phyloP scores from a whole-genome alignment of 2,113 vertebrate genomes.

The Haemorhous mexicanus region DNA sequence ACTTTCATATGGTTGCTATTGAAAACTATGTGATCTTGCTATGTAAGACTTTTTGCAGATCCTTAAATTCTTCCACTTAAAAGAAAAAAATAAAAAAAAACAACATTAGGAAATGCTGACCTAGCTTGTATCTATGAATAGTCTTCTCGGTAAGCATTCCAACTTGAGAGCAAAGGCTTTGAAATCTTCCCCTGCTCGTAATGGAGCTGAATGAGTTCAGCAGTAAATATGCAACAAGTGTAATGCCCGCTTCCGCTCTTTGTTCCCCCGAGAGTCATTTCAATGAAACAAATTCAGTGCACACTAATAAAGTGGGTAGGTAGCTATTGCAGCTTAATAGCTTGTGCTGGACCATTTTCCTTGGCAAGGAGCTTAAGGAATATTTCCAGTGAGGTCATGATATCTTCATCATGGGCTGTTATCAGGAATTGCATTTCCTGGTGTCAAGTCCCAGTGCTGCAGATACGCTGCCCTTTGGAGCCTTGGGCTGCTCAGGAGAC shows the following conservation, averaged over 20 bases:
- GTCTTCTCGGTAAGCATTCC: background rate
- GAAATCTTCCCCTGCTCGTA: background rate
- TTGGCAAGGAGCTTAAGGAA: slow-evolving; percentile 28
- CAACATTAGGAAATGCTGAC: background rate
- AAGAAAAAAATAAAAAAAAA: background rate
- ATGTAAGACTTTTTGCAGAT: background rate
- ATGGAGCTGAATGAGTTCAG: slow-evolving; percentile 15
- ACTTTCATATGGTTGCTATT: background rate
- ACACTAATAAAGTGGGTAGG: slow-evolving; percentile 38
- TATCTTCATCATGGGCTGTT: background rate
- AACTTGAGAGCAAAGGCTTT: background rate
- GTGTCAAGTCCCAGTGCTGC: rapidly evolving
- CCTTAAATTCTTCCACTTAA: background rate
- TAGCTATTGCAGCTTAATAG: slow-evolving; percentile 42
- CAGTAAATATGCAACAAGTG: slow-evolving; percentile 50
- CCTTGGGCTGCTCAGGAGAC: background rate
- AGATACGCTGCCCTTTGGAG: background rate
- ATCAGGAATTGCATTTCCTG: background rate
- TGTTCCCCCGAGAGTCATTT: slow-evolving; percentile 18
- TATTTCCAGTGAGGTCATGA: background rate
- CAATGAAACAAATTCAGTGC: slow-evolving; percentile 18
- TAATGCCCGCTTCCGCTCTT: slow-evolving; percentile 12
- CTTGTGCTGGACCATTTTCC: background rate
- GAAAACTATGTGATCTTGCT: background rate
- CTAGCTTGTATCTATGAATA: background rate